Conservation (phyloP, 92 coral and sea anemone species). For the Hydrozoanthus gracilis region DNA sequence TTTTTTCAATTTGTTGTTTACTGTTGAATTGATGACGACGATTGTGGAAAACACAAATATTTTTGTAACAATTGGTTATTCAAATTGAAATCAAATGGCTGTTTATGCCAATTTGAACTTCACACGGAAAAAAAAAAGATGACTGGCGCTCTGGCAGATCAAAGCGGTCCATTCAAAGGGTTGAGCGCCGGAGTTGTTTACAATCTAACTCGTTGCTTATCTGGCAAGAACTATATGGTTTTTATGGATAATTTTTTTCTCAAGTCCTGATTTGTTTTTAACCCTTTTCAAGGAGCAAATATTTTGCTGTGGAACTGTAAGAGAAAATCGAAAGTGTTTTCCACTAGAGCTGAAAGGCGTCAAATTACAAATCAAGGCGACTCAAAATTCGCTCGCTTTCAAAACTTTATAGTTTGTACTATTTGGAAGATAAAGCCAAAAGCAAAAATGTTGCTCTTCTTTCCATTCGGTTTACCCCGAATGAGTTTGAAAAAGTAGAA, state of each 20-base stretch:
- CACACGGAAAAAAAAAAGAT: constrained; percentile 37
- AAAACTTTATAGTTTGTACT: constrained; percentile 33
- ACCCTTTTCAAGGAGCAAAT: background rate
- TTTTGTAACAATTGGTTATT: constrained; percentile 2
- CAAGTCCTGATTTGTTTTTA: constrained; percentile 19
- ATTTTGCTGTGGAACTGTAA: constrained; percentile 30
- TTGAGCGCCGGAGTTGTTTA: constrained; percentile 37
- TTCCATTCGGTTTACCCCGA: constrained; percentile 7
- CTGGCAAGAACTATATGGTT: constrained; percentile 40
- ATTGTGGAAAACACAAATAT: constrained; percentile 36
- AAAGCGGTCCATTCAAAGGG: constrained; percentile 21
- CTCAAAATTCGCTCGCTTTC: constrained; percentile 35
- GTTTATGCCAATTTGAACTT: constrained; percentile 45
- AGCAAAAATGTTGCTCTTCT: constrained; percentile 35
- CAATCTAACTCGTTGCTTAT: constrained; percentile 21
- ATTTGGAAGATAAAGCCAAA: constrained; percentile 32
- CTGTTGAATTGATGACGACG: constrained; percentile 15
- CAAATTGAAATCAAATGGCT: constrained; percentile 24
- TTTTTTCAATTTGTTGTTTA: constrained; percentile 15
- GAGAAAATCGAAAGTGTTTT: constrained; percentile 23
- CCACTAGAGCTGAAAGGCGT: constrained; percentile 24
- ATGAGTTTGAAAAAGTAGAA: constrained; percentile 23
- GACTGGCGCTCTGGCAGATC: constrained; percentile 31
- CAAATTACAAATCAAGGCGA: constrained; percentile 23
- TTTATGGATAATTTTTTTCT: constrained; percentile 45